Base-by-base conservation (phyloP, 2,113 vertebrate species). In the Cynopterus brachyotis region DNA sequence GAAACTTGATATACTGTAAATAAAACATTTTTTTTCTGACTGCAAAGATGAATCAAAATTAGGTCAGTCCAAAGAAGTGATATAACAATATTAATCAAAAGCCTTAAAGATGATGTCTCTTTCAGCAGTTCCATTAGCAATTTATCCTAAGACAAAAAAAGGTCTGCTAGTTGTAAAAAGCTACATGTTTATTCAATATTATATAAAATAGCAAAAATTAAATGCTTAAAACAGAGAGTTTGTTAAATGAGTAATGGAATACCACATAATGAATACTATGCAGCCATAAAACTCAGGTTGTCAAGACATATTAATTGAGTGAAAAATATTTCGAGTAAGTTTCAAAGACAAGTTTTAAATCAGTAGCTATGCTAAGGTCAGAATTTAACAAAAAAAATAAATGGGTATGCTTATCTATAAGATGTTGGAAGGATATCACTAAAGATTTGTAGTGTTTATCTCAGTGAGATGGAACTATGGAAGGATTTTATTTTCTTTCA, bases 1-100 rank as follows among this genome's bases (percentile, higher is more conserved):
- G 9, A 96, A 72, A 89, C 78, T 57, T 92, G 6, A 50, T 50
- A 73, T 79, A 76, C 96, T 84, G 73, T 89, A 97, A 96, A 95
- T 12, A 88, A 40, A 89, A 89, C 15, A 95, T 95, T 95, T 96
- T 73, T 73, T 10, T 85, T 81, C 45, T 95, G 73, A 91, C 2
- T 35, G 19, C 2, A 70, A 59, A 69, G 16, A 72, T 59, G 19
- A 62, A 57, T 85, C 66, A 82, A 83, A 83, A 83, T 94, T 55
- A 64, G 17, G 37, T 83, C 22, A 73, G 72, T 50, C 53, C 55
- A 83, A 57, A 78, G 22, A 60, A 76, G 40, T 69, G n/a, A 89
- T 47, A 47, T 55, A 59, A 76, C 5, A 60, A 37, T 47, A 89
- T 53, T 80, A 66, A 93, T 66, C 12, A 81, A 86, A 79, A 85